phyloP scores from a whole-genome alignment of 2,113 vertebrate species.

The Chionodraco myersi region DNA sequence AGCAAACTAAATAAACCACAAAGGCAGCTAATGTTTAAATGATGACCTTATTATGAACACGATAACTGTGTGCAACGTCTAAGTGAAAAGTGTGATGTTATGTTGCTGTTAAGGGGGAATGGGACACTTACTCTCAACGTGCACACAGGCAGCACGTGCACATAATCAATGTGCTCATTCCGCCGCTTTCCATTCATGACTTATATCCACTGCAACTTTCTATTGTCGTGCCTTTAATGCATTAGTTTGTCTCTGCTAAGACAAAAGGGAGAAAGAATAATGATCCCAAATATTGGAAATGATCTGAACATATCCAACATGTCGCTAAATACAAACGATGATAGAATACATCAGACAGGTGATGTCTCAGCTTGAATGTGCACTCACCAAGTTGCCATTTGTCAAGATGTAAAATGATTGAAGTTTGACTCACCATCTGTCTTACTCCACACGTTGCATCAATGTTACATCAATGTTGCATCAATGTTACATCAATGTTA shows the following conservation, averaged over 20 bases:
- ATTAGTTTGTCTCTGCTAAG: neutral
- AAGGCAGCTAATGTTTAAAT: too few species aligned
- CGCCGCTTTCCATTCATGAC: neutral
- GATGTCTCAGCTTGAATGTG: neutral
- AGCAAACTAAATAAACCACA: neutral
- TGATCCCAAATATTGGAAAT: neutral
- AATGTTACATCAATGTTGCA: fast-evolving
- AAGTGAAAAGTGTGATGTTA: neutral
- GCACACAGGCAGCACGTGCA: neutral
- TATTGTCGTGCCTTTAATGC: neutral
- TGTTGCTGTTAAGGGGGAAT: neutral
- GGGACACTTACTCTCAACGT: neutral
- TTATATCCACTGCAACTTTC: too few species aligned
- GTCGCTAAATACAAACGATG: too few species aligned
- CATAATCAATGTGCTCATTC: neutral
- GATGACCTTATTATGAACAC: too few species aligned
- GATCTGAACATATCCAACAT: too few species aligned
- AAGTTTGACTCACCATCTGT: neutral
- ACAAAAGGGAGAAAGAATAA: neutral
- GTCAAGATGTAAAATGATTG: neutral
- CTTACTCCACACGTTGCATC: neutral
- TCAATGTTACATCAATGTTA: too few species aligned
- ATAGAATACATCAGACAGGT: neutral
- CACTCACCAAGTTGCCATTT: too few species aligned
- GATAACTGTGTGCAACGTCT: neutral